Conservation (phyloP, 2,888 invertebrate species). For the Eupithecia dodoneata region DNA sequence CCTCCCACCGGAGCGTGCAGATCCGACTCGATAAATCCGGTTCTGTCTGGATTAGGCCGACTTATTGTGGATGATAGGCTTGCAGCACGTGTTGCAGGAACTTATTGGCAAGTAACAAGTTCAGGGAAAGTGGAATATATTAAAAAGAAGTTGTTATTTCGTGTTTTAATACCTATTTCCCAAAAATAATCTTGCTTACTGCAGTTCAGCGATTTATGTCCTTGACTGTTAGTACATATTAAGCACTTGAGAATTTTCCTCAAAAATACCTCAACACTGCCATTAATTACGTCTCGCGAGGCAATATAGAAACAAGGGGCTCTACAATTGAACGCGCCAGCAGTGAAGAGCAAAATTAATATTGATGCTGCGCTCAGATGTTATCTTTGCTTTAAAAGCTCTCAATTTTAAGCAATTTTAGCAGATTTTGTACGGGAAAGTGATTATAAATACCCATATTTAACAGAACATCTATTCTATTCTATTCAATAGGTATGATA, state of each 20-base stretch:
- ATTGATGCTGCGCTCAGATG: slow-evolving; percentile 42
- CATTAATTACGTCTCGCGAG: slow-evolving; percentile 41
- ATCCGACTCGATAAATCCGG: slow-evolving; percentile 62
- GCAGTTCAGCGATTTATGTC: background rate
- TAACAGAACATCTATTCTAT: background rate
- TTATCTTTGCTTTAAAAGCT: slow-evolving; percentile 40
- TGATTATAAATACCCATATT: background rate
- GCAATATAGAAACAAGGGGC: slow-evolving; percentile 39
- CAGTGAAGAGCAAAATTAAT: slow-evolving; percentile 46
- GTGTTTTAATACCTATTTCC: background rate
- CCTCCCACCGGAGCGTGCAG: slow-evolving; percentile 69
- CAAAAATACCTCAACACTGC: slow-evolving; percentile 23
- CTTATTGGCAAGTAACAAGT: slow-evolving; percentile 13
- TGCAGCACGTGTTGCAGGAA: slow-evolving; percentile 43
- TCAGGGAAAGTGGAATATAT: slow-evolving; percentile 5
- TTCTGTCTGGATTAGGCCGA: slow-evolving; percentile 65
- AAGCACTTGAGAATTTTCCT: slow-evolving; percentile 5
- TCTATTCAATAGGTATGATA: background rate
- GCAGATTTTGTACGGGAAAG: background rate
- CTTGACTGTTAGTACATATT: background rate
- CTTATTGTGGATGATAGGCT: slow-evolving; percentile 50
- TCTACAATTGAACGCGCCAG: slow-evolving; percentile 37
- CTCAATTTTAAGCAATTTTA: slow-evolving; percentile 22
- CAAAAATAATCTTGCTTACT: background rate
- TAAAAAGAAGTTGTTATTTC: background rate